Evolutionary conservation across 2,888 invertebrate genomes (phyloP), one percentile per base, ranked within the genome.

Genomic region (Desoria tigrina): DNA sequence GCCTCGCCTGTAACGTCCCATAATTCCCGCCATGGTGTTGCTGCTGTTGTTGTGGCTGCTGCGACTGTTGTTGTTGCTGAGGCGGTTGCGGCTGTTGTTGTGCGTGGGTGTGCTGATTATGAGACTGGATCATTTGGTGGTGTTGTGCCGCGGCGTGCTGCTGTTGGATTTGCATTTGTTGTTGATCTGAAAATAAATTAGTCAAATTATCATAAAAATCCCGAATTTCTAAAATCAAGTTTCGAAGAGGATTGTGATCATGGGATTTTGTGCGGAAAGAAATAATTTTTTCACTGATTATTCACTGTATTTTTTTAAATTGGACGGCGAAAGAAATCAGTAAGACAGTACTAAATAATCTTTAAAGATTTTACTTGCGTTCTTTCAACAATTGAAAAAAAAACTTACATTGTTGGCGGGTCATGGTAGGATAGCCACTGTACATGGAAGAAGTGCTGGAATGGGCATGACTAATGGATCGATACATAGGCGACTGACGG

Each of bases 371-470:
- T 39, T 11, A 39, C 14, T 39, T n/a, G n/a, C n/a, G 14, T 49
- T 14, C 18, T 49, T 49, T 49, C 18, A 18, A 24, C 7, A 23
- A 24, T 51, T 6, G 23, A 24, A 21, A 23, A 14, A 23, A 21
- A 23, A 63, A 61, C 53, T 76, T 69, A 60, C 74, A 73, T 45
- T 76, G 76, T 42, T 74, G 74, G 16, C 74, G 49, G 18, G 72
- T 72, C 74, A 76, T 76, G 1, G 76, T 76, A 1, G 76, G 76
- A 58, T 76, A 76, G 1, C 74, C 76, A 61, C 76, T 76, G 66
- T 74, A 74, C 74, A 74, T 76, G 9, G 76, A 74, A 9, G 73
- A 70, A 37, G 68, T 73, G 50, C 74, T 73, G 9, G 74, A 72
- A 57, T 76, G 74, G 3, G 74, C 66, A 63, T 76, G 76, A 42